Percentiles rank a stretch among this genome's conserved stretches.
Evolutionary conservation across 2,113 vertebrate genomes (phyloP).

Genomic region (Orientallactaga bullata): DNA sequence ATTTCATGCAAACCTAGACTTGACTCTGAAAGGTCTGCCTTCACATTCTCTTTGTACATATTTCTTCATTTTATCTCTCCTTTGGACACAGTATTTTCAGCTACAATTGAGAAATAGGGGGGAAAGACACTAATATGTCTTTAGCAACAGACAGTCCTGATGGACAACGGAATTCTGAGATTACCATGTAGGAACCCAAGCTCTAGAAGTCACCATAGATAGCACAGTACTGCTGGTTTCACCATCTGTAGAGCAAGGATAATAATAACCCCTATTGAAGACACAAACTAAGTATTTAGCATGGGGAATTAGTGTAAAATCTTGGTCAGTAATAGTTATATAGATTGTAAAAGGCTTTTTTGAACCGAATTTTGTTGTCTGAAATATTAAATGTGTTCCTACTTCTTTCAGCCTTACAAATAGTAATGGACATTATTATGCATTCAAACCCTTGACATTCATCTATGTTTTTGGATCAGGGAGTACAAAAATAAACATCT

Average conservation of each 20-base stretch:
- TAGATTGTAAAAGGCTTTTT: background rate
- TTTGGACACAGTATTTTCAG: conserved; percentile 12
- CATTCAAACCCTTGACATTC: background rate
- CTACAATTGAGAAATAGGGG: background rate
- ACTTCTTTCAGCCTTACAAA: background rate
- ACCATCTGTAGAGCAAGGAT: background rate
- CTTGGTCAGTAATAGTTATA: background rate
- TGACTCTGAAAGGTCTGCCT: background rate
- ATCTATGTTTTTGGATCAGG: background rate
- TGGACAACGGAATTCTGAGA: background rate
- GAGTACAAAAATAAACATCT: background rate
- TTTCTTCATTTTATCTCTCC: background rate
- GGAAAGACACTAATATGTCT: background rate
- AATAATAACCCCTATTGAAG: background rate
- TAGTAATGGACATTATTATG: background rate
- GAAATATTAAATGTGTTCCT: background rate
- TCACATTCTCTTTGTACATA: background rate
- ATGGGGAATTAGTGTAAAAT: background rate
- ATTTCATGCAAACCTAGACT: background rate
- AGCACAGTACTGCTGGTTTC: background rate
- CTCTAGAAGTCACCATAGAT: background rate
- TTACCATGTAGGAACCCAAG: background rate
- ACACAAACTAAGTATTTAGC: background rate
- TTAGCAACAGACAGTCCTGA: background rate
- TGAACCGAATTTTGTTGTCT: background rate